phyloP scores from a whole-genome alignment of 2,888 invertebrate genomes.

The Fabriciana adippe region DNA sequence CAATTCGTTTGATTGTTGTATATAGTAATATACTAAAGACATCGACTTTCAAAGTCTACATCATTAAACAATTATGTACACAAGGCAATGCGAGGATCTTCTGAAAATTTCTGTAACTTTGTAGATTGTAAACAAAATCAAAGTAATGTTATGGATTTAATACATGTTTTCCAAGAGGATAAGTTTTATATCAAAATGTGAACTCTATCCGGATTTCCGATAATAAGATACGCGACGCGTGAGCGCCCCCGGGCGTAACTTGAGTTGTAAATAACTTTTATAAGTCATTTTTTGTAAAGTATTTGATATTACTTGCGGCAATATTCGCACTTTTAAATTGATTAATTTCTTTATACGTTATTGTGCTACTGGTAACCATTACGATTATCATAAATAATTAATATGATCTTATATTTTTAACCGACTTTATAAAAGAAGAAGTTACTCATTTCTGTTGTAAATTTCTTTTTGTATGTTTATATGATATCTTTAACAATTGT shows the following conservation, averaged over 20 bases:
- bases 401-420: no score
- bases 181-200: constrained; percentile 43
- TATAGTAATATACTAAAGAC: background rate
- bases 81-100: constrained; percentile 13
- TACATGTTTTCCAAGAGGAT: constrained; percentile 41
- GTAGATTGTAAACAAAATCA: constrained; percentile 50
- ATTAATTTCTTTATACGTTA: constrained; percentile 17
- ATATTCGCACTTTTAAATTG: constrained; percentile 31
- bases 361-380: background rate
- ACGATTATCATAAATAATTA: no score
- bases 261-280: constrained; percentile 38
- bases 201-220: constrained; percentile 44
- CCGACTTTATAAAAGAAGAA: no score
- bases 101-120: constrained; percentile 18
- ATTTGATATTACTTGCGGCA: constrained; percentile 35
- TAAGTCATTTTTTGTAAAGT: constrained; percentile 39
- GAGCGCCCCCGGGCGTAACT: constrained; percentile 41
- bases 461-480: no score
- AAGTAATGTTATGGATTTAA: constrained; percentile 49
- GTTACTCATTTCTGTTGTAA: no score
- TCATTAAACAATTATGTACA: constrained; percentile 23
- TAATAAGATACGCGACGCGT: constrained; percentile 42
- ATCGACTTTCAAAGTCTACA: constrained; percentile 7
- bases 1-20: background rate
- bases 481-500: no score